These are phyloP conservation scores for Pao palembangensis DNA, from an alignment of 2,113 vertebrate genomes.

Conservation along the genomic window DNA sequence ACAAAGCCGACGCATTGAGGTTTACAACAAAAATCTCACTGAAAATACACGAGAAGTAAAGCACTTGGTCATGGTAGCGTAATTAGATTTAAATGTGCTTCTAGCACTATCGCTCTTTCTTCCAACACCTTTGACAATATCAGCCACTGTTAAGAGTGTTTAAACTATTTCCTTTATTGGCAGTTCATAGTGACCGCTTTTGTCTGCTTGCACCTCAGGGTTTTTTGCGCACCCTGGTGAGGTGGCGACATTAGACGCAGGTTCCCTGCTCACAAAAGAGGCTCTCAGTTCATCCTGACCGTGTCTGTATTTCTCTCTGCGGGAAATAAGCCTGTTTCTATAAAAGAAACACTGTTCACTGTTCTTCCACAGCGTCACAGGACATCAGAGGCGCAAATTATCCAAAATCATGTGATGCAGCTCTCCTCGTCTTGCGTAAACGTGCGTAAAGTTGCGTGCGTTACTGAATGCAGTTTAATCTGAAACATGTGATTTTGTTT, in stretches of 20 bases:
- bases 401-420: too few relatives aligned
- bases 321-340: conserved; percentile 27
- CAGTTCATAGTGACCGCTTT: background rate
- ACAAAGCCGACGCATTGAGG: too few relatives aligned
- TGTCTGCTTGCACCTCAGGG: conserved; percentile 8
- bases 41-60: too few relatives aligned
- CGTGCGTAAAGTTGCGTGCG: background rate
- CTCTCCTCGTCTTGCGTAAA: background rate
- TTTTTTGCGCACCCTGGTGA: conserved; percentile 25
- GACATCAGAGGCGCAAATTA: too few relatives aligned
- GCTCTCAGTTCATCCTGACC: conserved; percentile 21
- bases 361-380: background rate
- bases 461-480: background rate
- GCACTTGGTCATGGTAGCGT: background rate
- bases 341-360: conserved; percentile 47
- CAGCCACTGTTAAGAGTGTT: background rate
- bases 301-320: conserved; percentile 25
- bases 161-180: background rate
- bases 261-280: conserved; percentile 18
- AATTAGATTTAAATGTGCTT: background rate
- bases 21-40: background rate
- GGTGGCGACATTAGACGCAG: conserved; percentile 3
- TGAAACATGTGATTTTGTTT: background rate
- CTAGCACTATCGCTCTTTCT: background rate
- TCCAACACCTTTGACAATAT: background rate